Evolutionary conservation across 1,140 invertebrate genomes (phyloP).

Genomic region (Vollenhovia emeryi): DNA sequence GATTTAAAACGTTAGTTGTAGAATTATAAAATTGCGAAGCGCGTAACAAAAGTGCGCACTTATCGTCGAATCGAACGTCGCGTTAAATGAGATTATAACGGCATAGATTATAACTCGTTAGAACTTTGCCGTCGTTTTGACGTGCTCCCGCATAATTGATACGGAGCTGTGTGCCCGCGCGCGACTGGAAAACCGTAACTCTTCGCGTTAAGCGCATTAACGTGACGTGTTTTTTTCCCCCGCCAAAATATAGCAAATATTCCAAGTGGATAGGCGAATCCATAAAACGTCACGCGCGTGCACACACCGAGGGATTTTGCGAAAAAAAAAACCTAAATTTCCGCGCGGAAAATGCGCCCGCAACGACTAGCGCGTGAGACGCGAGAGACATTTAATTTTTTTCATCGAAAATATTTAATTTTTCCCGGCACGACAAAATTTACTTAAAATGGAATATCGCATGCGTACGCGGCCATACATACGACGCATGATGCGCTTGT

Average conservation of each 20-base stretch:
- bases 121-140: background rate
- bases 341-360: background rate
- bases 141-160: slow-evolving; percentile 3
- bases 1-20: background rate
- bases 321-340: background rate
- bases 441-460: slow-evolving; percentile 42
- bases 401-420: slow-evolving; percentile 38
- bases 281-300: background rate
- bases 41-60: background rate
- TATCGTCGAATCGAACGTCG: background rate
- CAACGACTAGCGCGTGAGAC: background rate
- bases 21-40: background rate
- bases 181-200: background rate
- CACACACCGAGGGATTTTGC: background rate
- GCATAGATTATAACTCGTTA: background rate
- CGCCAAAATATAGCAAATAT: slow-evolving; percentile 2
- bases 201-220: slow-evolving; percentile 5
- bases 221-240: background rate
- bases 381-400: slow-evolving; percentile 32
- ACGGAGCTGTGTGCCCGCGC: background rate
- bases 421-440: slow-evolving; percentile 19
- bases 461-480: background rate
- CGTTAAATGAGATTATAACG: background rate
- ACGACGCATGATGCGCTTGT: background rate
- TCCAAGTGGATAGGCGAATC: background rate